These are phyloP conservation scores for Sminthurinus aureus DNA, from an alignment of 2,888 invertebrate genomes.

Conservation along the genomic window DNA sequence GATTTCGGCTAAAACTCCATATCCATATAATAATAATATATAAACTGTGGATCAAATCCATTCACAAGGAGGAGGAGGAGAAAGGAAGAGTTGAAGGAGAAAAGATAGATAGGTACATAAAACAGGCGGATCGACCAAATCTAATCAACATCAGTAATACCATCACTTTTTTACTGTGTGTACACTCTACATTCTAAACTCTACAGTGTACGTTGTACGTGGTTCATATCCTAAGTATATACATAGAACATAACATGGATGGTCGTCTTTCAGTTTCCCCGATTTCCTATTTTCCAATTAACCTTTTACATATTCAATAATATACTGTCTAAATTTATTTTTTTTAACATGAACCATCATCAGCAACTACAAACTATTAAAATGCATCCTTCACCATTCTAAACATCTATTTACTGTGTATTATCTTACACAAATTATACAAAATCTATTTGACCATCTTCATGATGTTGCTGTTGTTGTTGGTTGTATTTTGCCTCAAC, in stretches of 20 bases:
- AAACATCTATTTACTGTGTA: too few relatives aligned
- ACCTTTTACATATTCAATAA: not conserved
- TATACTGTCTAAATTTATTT: not conserved
- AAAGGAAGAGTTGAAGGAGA: not conserved
- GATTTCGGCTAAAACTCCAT: not conserved
- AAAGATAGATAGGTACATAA: slow-evolving; percentile 31
- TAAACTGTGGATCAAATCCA: slow-evolving; percentile 31
- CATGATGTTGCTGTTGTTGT: not conserved
- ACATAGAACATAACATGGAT: not conserved
- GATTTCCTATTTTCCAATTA: slow-evolving; percentile 4
- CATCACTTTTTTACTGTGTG: not conserved
- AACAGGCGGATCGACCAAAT: slow-evolving; percentile 31
- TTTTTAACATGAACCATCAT: too few relatives aligned
- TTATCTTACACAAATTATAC: not conserved
- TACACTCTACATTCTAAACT: not conserved
- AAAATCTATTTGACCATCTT: not conserved
- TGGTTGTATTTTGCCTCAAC: not conserved
- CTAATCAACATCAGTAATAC: slow-evolving; percentile 20
- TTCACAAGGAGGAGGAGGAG: not conserved
- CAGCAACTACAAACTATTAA: not conserved
- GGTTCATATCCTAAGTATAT: too few relatives aligned
- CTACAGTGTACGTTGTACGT: not conserved
- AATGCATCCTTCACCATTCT: not conserved
- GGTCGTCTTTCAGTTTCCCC: not conserved
- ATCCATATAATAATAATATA: not conserved